A percentile compares a stretch with the other conserved stretches of the same genome.
Conservation (phyloP, 2,113 vertebrate species). For the Mellivora capensis region DNA sequence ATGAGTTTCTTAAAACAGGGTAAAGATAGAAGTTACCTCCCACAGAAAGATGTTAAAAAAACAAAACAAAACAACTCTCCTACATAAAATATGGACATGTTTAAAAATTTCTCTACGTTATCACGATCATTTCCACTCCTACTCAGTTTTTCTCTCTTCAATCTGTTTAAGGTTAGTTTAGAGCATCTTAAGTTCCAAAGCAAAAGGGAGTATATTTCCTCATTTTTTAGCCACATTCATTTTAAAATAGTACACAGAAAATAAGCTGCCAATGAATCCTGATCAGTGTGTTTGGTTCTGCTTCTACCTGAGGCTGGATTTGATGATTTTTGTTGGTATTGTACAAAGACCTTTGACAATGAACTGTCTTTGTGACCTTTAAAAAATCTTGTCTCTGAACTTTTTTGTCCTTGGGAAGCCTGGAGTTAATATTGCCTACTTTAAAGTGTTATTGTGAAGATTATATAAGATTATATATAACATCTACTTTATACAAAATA, state of each 20-base stretch:
- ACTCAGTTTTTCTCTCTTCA: conserved; percentile 56
- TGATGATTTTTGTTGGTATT: not conserved
- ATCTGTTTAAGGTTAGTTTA: conserved; percentile 54
- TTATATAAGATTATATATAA: not conserved
- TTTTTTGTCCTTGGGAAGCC: not conserved
- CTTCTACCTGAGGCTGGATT: not conserved
- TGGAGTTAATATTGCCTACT: not conserved
- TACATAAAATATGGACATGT: conserved; percentile 64
- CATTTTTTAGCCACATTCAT: not conserved
- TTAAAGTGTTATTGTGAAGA: not conserved
- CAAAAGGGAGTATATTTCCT: not conserved
- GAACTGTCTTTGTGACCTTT: not conserved
- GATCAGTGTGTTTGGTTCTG: not conserved
- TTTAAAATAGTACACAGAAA: not conserved
- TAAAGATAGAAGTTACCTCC: conserved; percentile 51
- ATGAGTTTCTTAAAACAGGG: conserved; percentile 41
- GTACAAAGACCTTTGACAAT: not conserved
- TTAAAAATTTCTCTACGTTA: conserved; percentile 55
- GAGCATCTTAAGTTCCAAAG: not conserved
- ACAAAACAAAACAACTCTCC: conserved; percentile 42
- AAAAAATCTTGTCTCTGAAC: not conserved
- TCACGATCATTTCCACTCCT: conserved; percentile 54
- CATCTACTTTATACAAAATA: not conserved
- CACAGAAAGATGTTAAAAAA: conserved; percentile 55
- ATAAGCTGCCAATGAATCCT: not conserved